phyloP scores from a whole-genome alignment of 2,797 vertebrate species.

The Diplodus sargus region DNA sequence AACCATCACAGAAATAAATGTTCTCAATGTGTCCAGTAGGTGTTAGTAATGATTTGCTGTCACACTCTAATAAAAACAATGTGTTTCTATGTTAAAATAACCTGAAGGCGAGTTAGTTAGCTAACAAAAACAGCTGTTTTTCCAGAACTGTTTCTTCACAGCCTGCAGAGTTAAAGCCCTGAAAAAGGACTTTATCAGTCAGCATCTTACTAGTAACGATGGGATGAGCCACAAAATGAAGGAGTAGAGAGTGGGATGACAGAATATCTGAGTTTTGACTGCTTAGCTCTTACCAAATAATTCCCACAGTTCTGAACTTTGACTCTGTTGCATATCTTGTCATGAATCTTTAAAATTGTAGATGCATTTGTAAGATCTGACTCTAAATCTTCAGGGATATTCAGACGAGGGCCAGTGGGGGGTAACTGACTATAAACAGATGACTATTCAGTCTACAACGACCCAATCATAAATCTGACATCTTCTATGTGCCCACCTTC shows the following conservation, averaged over 20 bases:
- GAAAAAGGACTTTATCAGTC: background rate
- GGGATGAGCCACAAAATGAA: background rate
- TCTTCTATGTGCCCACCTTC: slow-evolving; percentile 85
- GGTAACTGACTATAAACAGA: background rate
- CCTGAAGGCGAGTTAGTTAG: background rate
- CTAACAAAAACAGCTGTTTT: background rate
- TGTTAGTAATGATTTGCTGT: background rate
- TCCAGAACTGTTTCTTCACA: slow-evolving; percentile 5
- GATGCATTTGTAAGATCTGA: background rate
- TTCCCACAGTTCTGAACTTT: background rate
- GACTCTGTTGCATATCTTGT: background rate
- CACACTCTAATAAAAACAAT: background rate
- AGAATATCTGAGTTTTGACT: background rate
- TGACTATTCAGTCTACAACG: background rate
- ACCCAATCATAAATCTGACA: background rate
- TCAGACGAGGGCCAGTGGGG: background rate
- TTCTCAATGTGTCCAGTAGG: background rate
- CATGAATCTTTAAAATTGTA: background rate
- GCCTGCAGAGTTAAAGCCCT: background rate
- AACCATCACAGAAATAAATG: background rate
- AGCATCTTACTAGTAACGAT: background rate
- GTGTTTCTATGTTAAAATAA: background rate
- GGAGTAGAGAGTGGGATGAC: too few species aligned
- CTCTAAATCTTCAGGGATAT: background rate
- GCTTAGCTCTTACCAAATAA: background rate